Percentiles rank a stretch among this genome's conserved stretches.
These are phyloP conservation scores for Cephus sareptanus DNA, from an alignment of 2,888 invertebrate species.

Conservation along the genomic window DNA sequence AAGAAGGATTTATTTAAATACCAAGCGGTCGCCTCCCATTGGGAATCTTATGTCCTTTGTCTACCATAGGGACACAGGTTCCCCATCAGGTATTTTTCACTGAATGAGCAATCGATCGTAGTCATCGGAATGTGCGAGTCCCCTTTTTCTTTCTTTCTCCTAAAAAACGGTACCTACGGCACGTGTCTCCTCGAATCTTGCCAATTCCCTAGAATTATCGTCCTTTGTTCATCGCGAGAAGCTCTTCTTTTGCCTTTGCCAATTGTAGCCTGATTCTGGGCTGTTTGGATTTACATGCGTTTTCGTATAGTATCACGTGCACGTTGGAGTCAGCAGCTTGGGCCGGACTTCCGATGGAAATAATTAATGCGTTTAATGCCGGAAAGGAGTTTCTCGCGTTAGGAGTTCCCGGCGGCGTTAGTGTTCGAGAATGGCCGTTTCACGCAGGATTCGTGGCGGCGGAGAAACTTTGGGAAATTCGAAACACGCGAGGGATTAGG, in stretches of 20 bases:
- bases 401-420: neutral
- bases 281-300: neutral
- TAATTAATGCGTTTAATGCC: neutral
- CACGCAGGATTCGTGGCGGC: neutral
- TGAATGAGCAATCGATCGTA: too few species aligned
- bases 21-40: neutral
- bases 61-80: too few species aligned
- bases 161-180: neutral
- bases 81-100: too few species aligned
- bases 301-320: neutral
- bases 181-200: neutral
- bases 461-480: neutral
- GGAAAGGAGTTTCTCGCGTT: neutral
- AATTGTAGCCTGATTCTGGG: neutral
- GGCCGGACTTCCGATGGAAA: neutral
- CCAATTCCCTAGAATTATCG: neutral
- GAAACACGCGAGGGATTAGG: neutral
- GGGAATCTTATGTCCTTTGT: neutral
- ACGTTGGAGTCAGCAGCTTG: neutral
- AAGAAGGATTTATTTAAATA: neutral
- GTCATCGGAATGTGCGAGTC: neutral
- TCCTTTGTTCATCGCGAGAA: too few species aligned
- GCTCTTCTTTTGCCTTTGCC: too few species aligned
- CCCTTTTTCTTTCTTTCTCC: neutral
- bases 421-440: neutral